Conservation (phyloP, 2,113 vertebrate genomes). For the Saguinus imperator region DNA sequence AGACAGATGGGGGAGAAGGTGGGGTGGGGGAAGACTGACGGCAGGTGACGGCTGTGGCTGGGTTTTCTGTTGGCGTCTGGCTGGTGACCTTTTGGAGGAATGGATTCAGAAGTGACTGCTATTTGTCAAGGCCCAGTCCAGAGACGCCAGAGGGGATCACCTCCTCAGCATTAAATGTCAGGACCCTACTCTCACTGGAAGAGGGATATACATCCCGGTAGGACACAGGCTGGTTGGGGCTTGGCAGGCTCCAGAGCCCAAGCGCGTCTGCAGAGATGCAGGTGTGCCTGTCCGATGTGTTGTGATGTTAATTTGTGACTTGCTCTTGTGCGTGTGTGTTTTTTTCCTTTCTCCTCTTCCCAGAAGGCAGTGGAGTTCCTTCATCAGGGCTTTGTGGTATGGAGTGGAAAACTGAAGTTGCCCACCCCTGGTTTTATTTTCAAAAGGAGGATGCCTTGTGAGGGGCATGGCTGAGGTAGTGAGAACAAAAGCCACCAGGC, state of each 20-base stretch:
- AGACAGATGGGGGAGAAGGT: not conserved
- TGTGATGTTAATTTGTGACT: not conserved
- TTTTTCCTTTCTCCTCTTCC: not conserved
- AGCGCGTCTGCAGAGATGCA: not conserved
- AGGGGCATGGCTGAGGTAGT: fast-evolving
- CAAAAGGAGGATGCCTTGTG: too few species aligned
- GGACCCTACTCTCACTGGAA: not conserved
- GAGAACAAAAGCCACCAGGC: not conserved
- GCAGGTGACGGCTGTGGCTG: not conserved
- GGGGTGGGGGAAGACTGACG: fast-evolving
- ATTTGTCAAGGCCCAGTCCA: constrained; percentile 16
- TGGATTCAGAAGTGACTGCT: constrained; percentile 41
- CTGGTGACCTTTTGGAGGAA: constrained; percentile 56
- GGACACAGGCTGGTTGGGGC: not conserved
- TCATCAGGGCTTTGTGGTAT: not conserved
- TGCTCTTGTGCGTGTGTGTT: not conserved
- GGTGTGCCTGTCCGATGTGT: fast-evolving
- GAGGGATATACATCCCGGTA: not conserved
- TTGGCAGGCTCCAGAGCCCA: not conserved
- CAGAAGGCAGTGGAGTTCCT: not conserved
- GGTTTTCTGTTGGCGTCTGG: constrained; percentile 38
- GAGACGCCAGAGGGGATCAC: not conserved
- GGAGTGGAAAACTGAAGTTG: not conserved
- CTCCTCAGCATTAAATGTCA: not conserved
- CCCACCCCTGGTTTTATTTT: not conserved